A percentile compares a stretch with the other conserved stretches of the same genome.
These are phyloP conservation scores for Rhadinocentrus ornatus DNA, from an alignment of 2,797 vertebrate species.

Conservation along the genomic window DNA sequence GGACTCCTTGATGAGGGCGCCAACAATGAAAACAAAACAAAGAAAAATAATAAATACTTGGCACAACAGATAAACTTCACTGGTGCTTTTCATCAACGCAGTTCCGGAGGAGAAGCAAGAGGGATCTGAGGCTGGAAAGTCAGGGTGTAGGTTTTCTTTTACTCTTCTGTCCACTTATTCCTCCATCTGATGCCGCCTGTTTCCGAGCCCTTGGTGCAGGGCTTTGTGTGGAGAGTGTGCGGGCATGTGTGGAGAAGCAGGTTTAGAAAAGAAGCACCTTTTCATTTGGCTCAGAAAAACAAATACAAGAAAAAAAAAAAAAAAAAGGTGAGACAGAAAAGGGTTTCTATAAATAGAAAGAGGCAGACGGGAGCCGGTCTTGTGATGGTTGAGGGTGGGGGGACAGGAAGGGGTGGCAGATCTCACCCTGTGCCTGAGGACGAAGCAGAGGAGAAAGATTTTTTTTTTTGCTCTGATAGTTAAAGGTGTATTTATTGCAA, in stretches of 20 bases:
- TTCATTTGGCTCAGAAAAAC: constrained; percentile 80
- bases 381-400: constrained; percentile 31
- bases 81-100: constrained; percentile 30
- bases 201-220: constrained; percentile 43
- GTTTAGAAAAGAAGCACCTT: constrained; percentile 80
- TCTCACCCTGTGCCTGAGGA: constrained; percentile 80
- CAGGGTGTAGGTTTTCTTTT: neutral
- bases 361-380: constrained; percentile 63
- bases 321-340: constrained; percentile 42
- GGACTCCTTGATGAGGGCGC: constrained; percentile 1
- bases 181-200: neutral
- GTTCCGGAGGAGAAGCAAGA: constrained; percentile 23
- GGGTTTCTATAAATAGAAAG: constrained; percentile 69
- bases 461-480: neutral
- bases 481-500: rapidly evolving
- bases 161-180: constrained; percentile 27
- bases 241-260: constrained; percentile 41
- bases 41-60: constrained; percentile 49
- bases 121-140: neutral
- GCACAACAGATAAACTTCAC: constrained; percentile 27
- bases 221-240: constrained; percentile 48
- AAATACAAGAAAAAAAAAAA: constrained; percentile 34
- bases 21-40: neutral
- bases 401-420: neutral
- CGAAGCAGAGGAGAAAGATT: constrained; percentile 21